Evolutionary conservation across 2,888 invertebrate species (phyloP).

Genomic region (Drosophila pseudotakahashii): DNA sequence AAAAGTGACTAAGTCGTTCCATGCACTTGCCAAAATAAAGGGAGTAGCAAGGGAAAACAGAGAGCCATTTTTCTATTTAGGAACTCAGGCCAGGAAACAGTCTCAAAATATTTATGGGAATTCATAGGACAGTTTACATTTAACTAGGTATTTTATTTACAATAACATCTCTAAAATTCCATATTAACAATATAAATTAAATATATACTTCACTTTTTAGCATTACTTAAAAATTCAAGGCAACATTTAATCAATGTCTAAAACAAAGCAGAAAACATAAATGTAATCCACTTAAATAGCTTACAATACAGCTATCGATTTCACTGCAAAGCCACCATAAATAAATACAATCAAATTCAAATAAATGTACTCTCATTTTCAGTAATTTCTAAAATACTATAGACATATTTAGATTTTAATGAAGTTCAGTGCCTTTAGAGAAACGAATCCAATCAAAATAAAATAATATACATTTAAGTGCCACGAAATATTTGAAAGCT

Average conservation of each 20-base stretch:
- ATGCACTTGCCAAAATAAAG: conserved; percentile 43
- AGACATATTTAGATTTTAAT: no score
- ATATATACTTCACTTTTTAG: no score
- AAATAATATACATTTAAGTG: neutral
- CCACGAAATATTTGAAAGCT: neutral
- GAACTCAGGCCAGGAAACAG: neutral
- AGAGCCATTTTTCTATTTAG: conserved; percentile 4
- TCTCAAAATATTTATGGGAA: no score
- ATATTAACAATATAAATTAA: neutral
- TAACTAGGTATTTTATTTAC: neutral
- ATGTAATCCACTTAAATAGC: neutral
- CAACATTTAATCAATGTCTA: no score
- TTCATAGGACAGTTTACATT: no score
- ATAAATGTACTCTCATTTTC: no score
- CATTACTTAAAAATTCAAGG: no score
- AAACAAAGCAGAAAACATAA: no score
- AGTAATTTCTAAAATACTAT: no score
- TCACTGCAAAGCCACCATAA: no score
- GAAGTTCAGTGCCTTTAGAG: no score
- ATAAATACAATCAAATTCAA: no score
- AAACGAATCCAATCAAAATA: neutral
- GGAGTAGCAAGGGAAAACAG: neutral
- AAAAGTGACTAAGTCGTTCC: conserved; percentile 33
- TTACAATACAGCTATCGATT: neutral
- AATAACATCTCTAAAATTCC: neutral